Conservation (phyloP, 2,888 invertebrate species). For the Sericinus montela region DNA sequence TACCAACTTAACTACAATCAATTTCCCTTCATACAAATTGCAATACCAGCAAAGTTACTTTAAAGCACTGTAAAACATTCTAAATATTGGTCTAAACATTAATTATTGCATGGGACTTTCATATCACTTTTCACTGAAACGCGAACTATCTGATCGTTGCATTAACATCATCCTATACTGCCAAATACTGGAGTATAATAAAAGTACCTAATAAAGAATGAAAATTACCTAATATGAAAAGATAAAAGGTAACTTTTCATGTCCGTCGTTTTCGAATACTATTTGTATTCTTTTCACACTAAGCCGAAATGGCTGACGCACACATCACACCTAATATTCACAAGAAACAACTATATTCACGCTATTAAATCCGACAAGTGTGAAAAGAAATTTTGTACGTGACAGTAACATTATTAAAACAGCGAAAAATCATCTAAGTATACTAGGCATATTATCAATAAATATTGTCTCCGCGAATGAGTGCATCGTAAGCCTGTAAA, state of each 20-base stretch:
- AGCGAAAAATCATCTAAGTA: constrained; percentile 3
- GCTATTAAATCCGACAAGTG: constrained; percentile 1
- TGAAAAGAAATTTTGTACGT: constrained; percentile 4
- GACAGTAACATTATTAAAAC: constrained; percentile 6
- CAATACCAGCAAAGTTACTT: constrained; percentile 66
- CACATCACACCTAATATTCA: not conserved
- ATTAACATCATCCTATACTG: constrained; percentile 32
- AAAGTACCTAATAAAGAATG: constrained; percentile 19
- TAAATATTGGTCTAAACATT: constrained; percentile 78
- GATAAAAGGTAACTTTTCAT: constrained; percentile 14
- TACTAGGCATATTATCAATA: not conserved
- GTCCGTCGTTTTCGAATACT: constrained; percentile 1
- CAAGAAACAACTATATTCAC: not conserved
- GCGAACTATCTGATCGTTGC: constrained; percentile 56
- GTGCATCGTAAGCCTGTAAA: no score
- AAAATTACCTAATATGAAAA: constrained; percentile 34
- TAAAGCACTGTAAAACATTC: constrained; percentile 74
- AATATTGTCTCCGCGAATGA: not conserved
- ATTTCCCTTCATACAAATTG: constrained; percentile 55
- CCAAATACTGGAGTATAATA: constrained; percentile 12
- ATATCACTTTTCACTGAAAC: constrained; percentile 42
- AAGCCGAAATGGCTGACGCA: not conserved
- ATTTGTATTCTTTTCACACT: constrained; percentile 3
- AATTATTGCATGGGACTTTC: constrained; percentile 65
- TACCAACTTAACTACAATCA: constrained; percentile 61